phyloP scores from a whole-genome alignment of 2,888 invertebrate genomes.

The Drosophila ezoana region DNA sequence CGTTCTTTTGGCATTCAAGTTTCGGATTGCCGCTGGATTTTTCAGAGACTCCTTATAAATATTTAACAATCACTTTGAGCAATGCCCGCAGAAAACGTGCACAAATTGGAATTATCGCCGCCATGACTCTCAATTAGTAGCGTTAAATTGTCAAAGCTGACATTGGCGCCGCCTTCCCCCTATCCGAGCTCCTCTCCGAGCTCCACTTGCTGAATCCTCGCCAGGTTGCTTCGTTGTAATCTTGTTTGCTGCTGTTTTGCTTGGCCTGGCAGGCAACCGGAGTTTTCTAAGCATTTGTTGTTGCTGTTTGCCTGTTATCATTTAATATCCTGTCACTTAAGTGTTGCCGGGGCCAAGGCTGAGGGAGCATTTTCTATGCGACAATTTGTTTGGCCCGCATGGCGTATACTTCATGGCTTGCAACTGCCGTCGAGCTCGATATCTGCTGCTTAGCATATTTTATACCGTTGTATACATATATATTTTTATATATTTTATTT shows the following conservation, averaged over 20 bases:
- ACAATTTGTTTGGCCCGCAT: constrained; percentile 32
- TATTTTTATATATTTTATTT: neutral
- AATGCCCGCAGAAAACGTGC: constrained; percentile 60
- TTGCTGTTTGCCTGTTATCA: constrained; percentile 60
- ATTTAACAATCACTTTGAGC: constrained; percentile 60
- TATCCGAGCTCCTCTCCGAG: neutral
- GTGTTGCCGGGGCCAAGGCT: constrained; percentile 25
- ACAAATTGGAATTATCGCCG: constrained; percentile 77
- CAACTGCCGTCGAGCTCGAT: constrained; percentile 10
- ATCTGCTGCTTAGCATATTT: constrained; percentile 29
- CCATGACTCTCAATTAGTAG: constrained; percentile 78
- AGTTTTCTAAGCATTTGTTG: constrained; percentile 13
- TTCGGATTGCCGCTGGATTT: constrained; percentile 24
- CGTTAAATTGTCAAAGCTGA: constrained; percentile 73
- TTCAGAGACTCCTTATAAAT: constrained; percentile 52
- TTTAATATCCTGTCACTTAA: constrained; percentile 80
- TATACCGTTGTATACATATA: neutral
- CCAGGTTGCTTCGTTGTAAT: constrained; percentile 41
- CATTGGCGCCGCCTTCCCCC: neutral
- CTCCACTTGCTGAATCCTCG: neutral
- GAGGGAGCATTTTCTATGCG: constrained; percentile 17
- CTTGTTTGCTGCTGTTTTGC: constrained; percentile 35
- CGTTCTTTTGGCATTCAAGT: constrained; percentile 34
- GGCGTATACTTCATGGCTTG: constrained; percentile 29
- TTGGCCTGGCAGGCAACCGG: constrained; percentile 11